Conservation (phyloP, 2,113 vertebrate genomes). For the Cyphomyrus discorhynchus region DNA sequence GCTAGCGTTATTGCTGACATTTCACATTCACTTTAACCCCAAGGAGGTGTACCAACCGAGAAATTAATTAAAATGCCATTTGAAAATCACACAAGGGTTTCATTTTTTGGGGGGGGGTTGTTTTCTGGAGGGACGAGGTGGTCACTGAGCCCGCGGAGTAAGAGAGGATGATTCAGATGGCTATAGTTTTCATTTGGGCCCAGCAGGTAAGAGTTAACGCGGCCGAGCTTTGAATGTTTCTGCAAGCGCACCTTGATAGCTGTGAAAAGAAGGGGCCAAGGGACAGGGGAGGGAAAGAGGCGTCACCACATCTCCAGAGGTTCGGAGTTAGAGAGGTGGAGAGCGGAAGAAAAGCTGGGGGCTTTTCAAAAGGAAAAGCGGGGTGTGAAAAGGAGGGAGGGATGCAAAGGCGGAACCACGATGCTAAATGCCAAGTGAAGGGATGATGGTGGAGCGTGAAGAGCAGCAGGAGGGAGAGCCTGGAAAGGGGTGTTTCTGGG, state of each 20-base stretch:
- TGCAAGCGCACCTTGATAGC: background rate
- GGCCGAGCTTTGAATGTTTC: background rate
- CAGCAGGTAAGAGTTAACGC: background rate
- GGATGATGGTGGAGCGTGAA: background rate
- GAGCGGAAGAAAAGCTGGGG: background rate
- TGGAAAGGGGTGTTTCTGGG: background rate
- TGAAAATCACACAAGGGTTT: conserved; percentile 2
- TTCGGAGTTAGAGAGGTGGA: background rate
- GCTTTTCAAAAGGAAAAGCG: background rate
- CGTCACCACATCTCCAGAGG: background rate
- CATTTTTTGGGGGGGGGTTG: background rate
- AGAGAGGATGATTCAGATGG: background rate
- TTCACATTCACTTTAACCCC: conserved; percentile 7
- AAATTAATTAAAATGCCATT: conserved; percentile 8
- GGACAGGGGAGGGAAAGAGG: background rate
- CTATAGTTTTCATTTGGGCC: background rate
- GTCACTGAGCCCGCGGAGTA: background rate
- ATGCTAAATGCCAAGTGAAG: background rate
- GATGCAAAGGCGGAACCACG: background rate
- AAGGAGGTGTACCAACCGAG: background rate
- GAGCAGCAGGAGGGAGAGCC: background rate
- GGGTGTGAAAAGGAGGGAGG: background rate
- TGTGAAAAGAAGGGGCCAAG: background rate
- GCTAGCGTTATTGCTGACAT: conserved; percentile 13
- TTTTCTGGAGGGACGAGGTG: background rate